Evolutionary conservation across 2,113 vertebrate genomes (phyloP), one percentile per base, ranked within the genome.

Genomic region (Lonchura striata): DNA sequence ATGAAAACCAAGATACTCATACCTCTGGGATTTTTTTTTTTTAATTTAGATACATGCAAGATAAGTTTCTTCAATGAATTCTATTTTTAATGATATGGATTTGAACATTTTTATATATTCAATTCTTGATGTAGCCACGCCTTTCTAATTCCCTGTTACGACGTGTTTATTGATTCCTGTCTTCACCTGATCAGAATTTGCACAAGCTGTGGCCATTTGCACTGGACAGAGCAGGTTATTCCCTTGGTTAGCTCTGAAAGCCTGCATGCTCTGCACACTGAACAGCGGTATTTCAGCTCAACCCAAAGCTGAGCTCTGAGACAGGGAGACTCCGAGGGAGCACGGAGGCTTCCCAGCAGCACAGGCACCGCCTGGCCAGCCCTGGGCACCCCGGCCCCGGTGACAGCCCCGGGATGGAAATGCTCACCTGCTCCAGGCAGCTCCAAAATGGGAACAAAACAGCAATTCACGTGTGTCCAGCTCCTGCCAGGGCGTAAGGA

Each of bases 291-390:
- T 33, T 42, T 9, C 0, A n/a, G 22, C 35, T 28, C 14, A 41
- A 31, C 9, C 10, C 54, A 15, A 37, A 46, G 19, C 28, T 10
- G 24, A 15, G 31, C 44, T 50, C 19, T 8, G 28, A 10, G 25
- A 9, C 1, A 7, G 16, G 4, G 20, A 6, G 31, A 13, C 9
- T n/a, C 44, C 23, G 4, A 1, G 0, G 3, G 35, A 23, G 23
- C 35, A 20, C 7, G 22, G 65, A 8, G 11, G 13, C 10, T 54
- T 42, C 46, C 50, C 57, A 6, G 56, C 4, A 35, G 35, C 49
- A 17, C 7, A 13, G 3, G 31, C 19, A 3, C 24, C 2, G 56
- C 72, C 71, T 4, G 53, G 7, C 37, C 65, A 4, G 44, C 24
- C 30, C 42, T 12, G 42, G 60, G 50, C n/a, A 35, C 16, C 44